Base-by-base conservation (phyloP, 1,140 invertebrate genomes). In the Caenorhabditis briggsae region DNA sequence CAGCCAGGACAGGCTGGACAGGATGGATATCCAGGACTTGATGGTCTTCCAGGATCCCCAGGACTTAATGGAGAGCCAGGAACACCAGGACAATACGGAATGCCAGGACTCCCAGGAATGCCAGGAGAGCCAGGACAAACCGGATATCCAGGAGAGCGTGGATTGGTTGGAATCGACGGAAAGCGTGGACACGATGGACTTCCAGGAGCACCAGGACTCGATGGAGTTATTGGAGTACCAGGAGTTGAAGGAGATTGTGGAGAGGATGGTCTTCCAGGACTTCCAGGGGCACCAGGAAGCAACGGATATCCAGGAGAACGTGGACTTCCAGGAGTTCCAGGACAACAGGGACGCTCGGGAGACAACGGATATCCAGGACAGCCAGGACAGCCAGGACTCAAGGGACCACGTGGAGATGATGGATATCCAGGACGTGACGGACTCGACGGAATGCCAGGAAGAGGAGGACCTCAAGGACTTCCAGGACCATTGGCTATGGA, bases 61-160 rank as follows among this genome's bases (percentile, higher is more conserved):
- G 88, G 88, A 25, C 86, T 85, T 50, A 85, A 84, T 48, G 89
- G 89, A 83, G 85, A 86, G 46, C 85, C 86, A 78, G 89, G 88
- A 70, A 46, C 86, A 43, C 53, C 87, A 82, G 90, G 90, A 53
- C 33, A 87, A 12, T 86, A 88, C 55, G 90, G 90, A 55, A 20
- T 74, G 18, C 55, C 58, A 65, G 85, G 86, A 64, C 58, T 84
- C 20, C 86, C 86, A 86, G 88, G 88, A 83, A 12, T 43, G 0
- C 61, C 85, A 70, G 90, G 90, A 70, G 43, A 89, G 5, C 87
- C 90, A 56, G 90, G 90, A 70, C 33, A 25, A 41, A 61, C 87
- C 55, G 90, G 90, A 70, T 50, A 83, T 41, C 88, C 90, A 25
- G 90, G 88, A 89, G 82, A 82, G n/a, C 43, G 48, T 65, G 88